phyloP scores from a whole-genome alignment of 2,888 invertebrate genomes.

The Trisateles emortualis region DNA sequence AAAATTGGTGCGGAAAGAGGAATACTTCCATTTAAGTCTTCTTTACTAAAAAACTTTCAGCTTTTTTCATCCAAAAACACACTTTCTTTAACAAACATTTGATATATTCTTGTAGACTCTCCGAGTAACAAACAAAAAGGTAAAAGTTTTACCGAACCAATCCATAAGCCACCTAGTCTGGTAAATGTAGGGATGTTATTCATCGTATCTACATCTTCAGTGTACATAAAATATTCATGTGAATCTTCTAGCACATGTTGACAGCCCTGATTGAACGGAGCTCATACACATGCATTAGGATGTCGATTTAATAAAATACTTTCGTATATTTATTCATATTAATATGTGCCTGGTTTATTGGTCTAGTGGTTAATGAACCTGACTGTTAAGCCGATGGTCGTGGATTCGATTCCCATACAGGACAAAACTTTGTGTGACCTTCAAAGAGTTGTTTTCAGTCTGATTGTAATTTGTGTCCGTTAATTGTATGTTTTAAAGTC shows the following conservation, averaged over 20 bases:
- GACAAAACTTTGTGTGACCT: too few relatives aligned
- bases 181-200: slow-evolving; percentile 17
- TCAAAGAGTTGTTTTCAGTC: too few relatives aligned
- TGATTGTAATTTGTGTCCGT: too few relatives aligned
- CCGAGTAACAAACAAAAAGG: slow-evolving; percentile 15
- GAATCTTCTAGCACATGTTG: slow-evolving; percentile 4
- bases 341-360: too few relatives aligned
- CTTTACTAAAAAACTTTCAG: neutral
- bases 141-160: slow-evolving; percentile 9
- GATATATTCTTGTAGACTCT: slow-evolving; percentile 14
- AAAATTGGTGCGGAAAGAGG: too few relatives aligned
- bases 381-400: too few relatives aligned
- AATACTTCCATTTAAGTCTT: too few relatives aligned
- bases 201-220: slow-evolving; percentile 23
- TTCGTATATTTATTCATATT: too few relatives aligned
- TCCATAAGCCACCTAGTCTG: slow-evolving; percentile 14
- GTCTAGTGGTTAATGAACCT: too few relatives aligned
- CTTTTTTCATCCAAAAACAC: slow-evolving; percentile 10
- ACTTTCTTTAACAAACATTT: slow-evolving; percentile 15
- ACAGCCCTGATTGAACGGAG: slow-evolving; percentile 18
- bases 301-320: slow-evolving; percentile 26
- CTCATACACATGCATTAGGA: slow-evolving; percentile 8
- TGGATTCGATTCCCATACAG: too few relatives aligned
- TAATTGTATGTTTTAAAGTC: too few relatives aligned
- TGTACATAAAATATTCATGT: slow-evolving; percentile 21